phyloP scores from a whole-genome alignment of 2,113 vertebrate species.

The Pseudopodoces humilis region DNA sequence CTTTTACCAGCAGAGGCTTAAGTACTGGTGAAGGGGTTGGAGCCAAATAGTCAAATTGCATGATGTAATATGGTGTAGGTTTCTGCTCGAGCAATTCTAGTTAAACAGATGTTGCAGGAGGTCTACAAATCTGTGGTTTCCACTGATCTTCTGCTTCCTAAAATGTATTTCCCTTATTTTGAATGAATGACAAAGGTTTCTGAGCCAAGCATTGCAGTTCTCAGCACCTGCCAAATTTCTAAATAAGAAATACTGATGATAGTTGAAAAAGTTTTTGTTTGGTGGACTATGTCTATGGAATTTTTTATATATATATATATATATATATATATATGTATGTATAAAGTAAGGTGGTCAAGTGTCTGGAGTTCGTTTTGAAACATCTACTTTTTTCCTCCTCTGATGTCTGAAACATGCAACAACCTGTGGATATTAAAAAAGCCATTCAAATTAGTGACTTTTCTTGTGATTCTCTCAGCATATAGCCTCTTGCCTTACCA shows the following conservation, averaged over 20 bases:
- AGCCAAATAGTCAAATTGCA: not conserved
- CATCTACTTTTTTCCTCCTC: fast-evolving
- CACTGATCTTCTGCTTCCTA: not conserved
- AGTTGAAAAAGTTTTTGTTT: not conserved
- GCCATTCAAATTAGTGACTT: not conserved
- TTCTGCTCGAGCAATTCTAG: not conserved
- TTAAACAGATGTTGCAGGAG: not conserved
- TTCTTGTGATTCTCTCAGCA: not conserved
- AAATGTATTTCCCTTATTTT: not conserved
- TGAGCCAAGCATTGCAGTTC: not conserved
- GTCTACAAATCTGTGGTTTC: not conserved
- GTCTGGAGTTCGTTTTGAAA: fast-evolving
- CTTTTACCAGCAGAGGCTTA: not conserved
- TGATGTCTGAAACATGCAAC: not conserved
- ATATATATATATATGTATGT: no score
- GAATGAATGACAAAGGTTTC: not conserved
- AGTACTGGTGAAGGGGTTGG: fast-evolving
- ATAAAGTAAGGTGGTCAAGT: not conserved
- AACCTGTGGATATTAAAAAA: not conserved
- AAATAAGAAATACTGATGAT: not conserved
- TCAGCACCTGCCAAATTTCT: not conserved
- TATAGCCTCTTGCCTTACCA: not conserved
- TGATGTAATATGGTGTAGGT: not conserved
- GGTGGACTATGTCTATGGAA: not conserved
- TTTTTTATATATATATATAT: no score